A percentile compares a stretch with the other conserved stretches of the same genome.
Conservation (phyloP, 2,113 vertebrate genomes). For the Neolamprologus cancellatus region DNA sequence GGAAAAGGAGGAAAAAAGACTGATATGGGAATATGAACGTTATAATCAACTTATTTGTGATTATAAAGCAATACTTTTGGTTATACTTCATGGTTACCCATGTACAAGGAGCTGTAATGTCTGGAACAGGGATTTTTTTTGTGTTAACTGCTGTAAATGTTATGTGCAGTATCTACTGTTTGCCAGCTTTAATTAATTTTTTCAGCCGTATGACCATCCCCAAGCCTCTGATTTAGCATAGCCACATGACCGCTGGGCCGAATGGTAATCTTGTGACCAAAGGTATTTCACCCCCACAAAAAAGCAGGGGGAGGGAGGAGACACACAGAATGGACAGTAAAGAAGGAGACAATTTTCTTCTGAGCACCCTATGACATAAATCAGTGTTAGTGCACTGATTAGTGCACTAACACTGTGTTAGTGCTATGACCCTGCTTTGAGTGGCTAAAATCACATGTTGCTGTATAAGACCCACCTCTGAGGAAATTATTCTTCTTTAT, state of each 20-base stretch:
- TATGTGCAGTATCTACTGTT: background rate
- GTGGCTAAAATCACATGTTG: background rate
- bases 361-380: background rate
- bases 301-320: background rate
- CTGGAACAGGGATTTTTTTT: background rate
- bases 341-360: background rate
- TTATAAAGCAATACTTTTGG: background rate
- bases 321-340: background rate
- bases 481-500: background rate
- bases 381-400: background rate
- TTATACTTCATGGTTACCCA: background rate
- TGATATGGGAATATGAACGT: background rate
- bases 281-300: conserved; percentile 41
- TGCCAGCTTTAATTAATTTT: conserved; percentile 21
- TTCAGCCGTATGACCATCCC: conserved; percentile 50
- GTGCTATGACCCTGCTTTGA: too few species aligned
- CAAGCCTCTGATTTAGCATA: conserved; percentile 50
- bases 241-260: conserved; percentile 54
- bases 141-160: background rate
- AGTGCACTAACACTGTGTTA: too few species aligned
- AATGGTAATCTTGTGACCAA: conserved; percentile 67
- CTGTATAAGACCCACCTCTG: background rate
- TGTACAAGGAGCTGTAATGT: background rate
- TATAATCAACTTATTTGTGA: background rate
- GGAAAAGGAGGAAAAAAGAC: background rate